These are phyloP conservation scores for Schizotus pectinicornis DNA, from an alignment of 2,888 invertebrate genomes.

Conservation along the genomic window DNA sequence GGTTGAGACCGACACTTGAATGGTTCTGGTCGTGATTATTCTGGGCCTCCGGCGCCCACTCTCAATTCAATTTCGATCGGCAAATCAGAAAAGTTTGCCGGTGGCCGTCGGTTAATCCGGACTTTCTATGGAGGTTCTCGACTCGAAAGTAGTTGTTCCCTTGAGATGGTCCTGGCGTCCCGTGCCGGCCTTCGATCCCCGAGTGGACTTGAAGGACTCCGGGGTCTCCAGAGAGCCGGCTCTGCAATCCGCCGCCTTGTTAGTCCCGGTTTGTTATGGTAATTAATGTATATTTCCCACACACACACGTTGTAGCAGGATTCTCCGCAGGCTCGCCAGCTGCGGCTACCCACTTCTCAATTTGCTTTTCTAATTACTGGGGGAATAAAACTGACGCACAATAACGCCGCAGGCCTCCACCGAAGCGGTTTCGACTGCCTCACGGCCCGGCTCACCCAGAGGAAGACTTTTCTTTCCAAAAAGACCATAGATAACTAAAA, in stretches of 20 bases:
- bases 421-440: too few relatives aligned
- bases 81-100: slow-evolving; percentile 21
- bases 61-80: slow-evolving; percentile 17
- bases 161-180: slow-evolving; percentile 22
- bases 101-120: slow-evolving; percentile 13
- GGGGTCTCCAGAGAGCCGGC: slow-evolving; percentile 35
- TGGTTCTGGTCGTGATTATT: too few relatives aligned
- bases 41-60: background rate
- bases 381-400: slow-evolving; percentile 17
- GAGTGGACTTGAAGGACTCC: slow-evolving; percentile 39
- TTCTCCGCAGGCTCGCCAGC: slow-evolving; percentile 38
- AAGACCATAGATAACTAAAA: background rate
- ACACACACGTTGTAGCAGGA: slow-evolving; percentile 32
- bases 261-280: slow-evolving; percentile 47
- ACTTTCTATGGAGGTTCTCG: slow-evolving; percentile 17
- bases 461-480: slow-evolving; percentile 2
- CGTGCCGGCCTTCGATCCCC: slow-evolving; percentile 37
- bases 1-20: too few relatives aligned
- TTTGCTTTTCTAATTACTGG: slow-evolving; percentile 43
- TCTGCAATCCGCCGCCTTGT: slow-evolving; percentile 43
- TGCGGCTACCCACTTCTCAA: slow-evolving; percentile 43
- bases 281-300: slow-evolving; percentile 48
- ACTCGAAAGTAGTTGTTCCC: slow-evolving; percentile 26
- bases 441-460: background rate
- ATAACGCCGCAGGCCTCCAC: slow-evolving; percentile 4